These are phyloP conservation scores for Poeciliopsis gracilis DNA, from an alignment of 2,797 vertebrate genomes.

Conservation along the genomic window DNA sequence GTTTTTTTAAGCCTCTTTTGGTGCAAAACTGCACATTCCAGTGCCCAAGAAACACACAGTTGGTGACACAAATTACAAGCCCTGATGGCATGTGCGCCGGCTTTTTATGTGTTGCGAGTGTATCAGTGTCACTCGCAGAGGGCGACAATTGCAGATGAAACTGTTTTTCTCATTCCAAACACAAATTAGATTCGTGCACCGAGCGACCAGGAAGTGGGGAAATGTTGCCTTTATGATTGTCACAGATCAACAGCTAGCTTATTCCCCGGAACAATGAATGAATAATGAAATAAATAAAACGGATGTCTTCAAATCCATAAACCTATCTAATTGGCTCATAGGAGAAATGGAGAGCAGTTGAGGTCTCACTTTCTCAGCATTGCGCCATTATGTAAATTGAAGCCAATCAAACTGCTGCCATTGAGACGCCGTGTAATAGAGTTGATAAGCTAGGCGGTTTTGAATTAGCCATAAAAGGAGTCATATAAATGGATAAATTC, in stretches of 20 bases:
- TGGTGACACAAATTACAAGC: constrained; percentile 17
- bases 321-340: constrained; percentile 71
- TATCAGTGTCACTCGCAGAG: constrained; percentile 43
- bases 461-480: constrained; percentile 79
- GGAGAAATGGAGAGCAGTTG: constrained; percentile 71
- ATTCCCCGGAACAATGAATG: constrained; percentile 68
- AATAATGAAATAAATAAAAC: constrained; percentile 80
- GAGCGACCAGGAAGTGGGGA: constrained; percentile 54
- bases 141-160: constrained; percentile 62
- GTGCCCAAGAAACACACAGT: constrained; percentile 20
- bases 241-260: constrained; percentile 57
- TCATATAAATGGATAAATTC: constrained; percentile 77
- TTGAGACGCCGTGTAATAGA: constrained; percentile 76
- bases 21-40: constrained; percentile 26
- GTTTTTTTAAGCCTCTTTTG: background rate
- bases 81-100: background rate
- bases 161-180: constrained; percentile 69
- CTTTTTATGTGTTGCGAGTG: constrained; percentile 16
- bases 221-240: constrained; percentile 66
- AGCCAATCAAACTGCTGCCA: constrained; percentile 77
- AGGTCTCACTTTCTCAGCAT: constrained; percentile 67
- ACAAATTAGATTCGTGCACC: constrained; percentile 69
- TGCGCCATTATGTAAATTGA: constrained; percentile 81
- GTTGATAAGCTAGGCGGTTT: constrained; percentile 79
- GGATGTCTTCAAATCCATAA: constrained; percentile 75